Evolutionary conservation across 2,113 vertebrate genomes (phyloP).

Genomic region (Rhegmatorhina hoffmannsi): DNA sequence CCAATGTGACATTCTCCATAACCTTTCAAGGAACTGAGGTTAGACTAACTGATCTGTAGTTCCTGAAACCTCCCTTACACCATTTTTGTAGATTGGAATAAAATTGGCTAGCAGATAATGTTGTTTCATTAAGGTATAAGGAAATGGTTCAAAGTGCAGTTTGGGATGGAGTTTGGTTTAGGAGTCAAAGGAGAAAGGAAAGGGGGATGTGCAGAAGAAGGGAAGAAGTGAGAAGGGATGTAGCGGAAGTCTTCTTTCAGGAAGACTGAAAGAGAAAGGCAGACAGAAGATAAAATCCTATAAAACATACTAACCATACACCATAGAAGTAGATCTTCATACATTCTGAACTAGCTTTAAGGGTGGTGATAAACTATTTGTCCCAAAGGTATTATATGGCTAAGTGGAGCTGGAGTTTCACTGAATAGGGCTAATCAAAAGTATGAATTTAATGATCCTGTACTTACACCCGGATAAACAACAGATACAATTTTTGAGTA

Average conservation of each 20-base stretch:
- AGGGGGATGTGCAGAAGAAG: not conserved
- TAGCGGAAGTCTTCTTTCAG: not conserved
- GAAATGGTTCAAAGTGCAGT: not conserved
- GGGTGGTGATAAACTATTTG: not conserved
- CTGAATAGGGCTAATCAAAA: not conserved
- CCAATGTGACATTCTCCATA: not conserved
- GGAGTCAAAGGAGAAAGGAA: accelerated
- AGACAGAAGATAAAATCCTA: not conserved
- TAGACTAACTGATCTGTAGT: not conserved
- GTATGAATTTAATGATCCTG: conserved; percentile 16
- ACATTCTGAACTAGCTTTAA: not conserved
- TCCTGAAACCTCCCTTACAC: not conserved
- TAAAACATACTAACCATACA: not conserved
- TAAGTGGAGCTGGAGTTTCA: not conserved
- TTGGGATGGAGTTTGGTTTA: not conserved
- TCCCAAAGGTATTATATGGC: not conserved
- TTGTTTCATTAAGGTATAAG: not conserved
- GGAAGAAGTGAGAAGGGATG: not conserved
- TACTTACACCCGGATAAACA: conserved; percentile 12
- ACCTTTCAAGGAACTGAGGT: not conserved
- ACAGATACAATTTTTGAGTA: not conserved
- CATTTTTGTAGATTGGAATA: not conserved
- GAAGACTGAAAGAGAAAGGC: not conserved
- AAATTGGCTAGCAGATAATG: not conserved
- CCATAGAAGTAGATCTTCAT: not conserved